Base-by-base conservation (phyloP, 2,113 vertebrate genomes). In the Cygnus atratus region DNA sequence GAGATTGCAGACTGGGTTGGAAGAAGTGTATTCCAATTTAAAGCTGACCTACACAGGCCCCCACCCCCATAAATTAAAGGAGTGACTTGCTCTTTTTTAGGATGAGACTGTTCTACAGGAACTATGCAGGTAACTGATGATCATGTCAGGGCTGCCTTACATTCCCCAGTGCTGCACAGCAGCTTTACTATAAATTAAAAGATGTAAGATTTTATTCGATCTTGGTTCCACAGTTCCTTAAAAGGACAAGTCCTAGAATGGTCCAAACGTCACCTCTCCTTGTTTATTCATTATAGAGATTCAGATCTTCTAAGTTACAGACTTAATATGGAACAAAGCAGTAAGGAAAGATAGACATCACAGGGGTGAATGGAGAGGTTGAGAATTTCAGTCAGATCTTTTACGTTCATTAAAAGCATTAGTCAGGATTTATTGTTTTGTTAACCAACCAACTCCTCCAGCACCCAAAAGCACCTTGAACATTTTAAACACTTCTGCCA, bases 381-480 rank as follows among this genome's bases (percentile, higher is more conserved):
- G 65, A 54, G 15, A 21, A 68, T 29, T 65, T 52, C 81, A 91
- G 39, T 10, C 78, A 79, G 13, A 57, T 18, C 65, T 78, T 74
- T 80, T n/a, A n/a, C 2, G 1, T 72, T 79, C 78, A 63, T 87
- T 91, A 43, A 4, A 82, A 90, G 70, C 10, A 8, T 26, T 65
- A 39, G 20, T 71, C 61, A 37, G n/a, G 74, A 91, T 86, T 95
- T 93, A 68, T 84, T 84, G 33, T 37, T 94, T 67, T 88, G 76
- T 78, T 91, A 95, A 72, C 80, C 65, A 3, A 20, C 19, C 37
- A 22, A 52, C 39, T 15, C 24, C 70, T 72, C 19, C 68, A 76
- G 88, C 84, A 76, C 77, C 80, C 82, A 35, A 62, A 70, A 93
- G 54, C 82, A 31, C 61, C 88, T 88, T 25, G 4, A 91, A 21